Evolutionary conservation across 2,888 invertebrate genomes (phyloP), one percentile per base, ranked within the genome.

Genomic region (Adela reaumurella): DNA sequence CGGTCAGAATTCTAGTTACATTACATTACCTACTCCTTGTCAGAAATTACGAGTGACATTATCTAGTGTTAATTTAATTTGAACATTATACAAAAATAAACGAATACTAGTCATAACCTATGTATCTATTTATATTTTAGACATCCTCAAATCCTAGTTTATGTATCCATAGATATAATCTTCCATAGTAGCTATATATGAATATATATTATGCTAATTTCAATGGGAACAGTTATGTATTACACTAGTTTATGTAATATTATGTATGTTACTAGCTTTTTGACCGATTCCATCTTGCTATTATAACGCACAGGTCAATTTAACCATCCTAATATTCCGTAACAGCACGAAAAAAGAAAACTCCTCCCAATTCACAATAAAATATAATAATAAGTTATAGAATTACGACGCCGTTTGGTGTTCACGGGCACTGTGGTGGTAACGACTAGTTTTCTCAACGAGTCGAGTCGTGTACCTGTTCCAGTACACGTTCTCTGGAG

Each of bases 51-150:
- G 62, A 72, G 78, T 78, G 78, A 78, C 78, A 78, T 78, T 68
- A 74, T 78, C 78, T 78, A 77, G 74, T 68, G 66, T 77, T 78
- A 78, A 77, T 78, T 78, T 78, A 74, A 74, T 74, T 70, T 65
- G 66, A 56, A 46, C 29, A 14, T 17, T 43, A 3, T 19, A 17
- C 11, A 43, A 43, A 19, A 43, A 43, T 43, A 43, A 43, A 43
- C 17, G 17, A 19, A 19, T 17, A 24, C 44, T 24, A 42, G 41
- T 46, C 19, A 16, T 43, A 41, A 35, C 8, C 35, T 35, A 8
- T 35, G 35, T 35, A 35, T 35, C 11, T 35, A 35, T 35, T 35
- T 35, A 35, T 35, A 35, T 35, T 35, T 35, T 35, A 8, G 8
- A 14, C 8, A 35, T 35, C 35, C 35, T 35, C n/a, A 4, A 8